A percentile compares a stretch with the other conserved stretches of the same genome.
phyloP scores from a whole-genome alignment of 1,140 invertebrate genomes.

The Branchinecta lindahli region DNA sequence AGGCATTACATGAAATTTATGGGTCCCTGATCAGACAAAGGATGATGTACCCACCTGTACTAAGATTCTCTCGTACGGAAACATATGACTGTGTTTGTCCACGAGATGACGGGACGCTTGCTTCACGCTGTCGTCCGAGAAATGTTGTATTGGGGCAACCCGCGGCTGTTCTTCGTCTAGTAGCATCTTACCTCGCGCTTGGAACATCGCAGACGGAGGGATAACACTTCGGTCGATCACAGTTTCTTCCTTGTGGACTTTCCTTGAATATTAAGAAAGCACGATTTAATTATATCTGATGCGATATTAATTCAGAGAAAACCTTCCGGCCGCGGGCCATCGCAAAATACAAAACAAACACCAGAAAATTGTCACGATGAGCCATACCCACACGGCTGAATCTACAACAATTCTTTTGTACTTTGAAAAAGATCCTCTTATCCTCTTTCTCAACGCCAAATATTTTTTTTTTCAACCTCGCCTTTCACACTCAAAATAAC shows the following conservation, averaged over 20 bases:
- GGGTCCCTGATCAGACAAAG: not conserved
- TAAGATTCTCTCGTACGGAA: not conserved
- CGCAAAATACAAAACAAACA: no score
- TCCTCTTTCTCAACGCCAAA: no score
- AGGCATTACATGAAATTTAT: no score
- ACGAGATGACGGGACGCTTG: not conserved
- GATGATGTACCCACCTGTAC: not conserved
- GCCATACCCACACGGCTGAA: no score
- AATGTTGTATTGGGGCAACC: not conserved
- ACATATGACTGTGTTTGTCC: not conserved
- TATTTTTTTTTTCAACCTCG: no score
- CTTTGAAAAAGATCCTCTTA: no score
- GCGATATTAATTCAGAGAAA: no score
- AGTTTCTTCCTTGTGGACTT: not conserved
- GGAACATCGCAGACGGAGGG: not conserved
- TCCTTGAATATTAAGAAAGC: not conserved
- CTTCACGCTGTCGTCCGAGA: not conserved
- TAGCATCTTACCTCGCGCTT: not conserved
- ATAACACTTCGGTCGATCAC: not conserved
- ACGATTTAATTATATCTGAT: no score
- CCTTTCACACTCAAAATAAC: no score
- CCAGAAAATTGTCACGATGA: no score
- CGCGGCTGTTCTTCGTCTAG: not conserved
- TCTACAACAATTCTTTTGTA: no score
- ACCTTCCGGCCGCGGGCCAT: no score